Evolutionary conservation across 2,888 invertebrate genomes (phyloP).

Genomic region (Dasysyrphus albostriatus): DNA sequence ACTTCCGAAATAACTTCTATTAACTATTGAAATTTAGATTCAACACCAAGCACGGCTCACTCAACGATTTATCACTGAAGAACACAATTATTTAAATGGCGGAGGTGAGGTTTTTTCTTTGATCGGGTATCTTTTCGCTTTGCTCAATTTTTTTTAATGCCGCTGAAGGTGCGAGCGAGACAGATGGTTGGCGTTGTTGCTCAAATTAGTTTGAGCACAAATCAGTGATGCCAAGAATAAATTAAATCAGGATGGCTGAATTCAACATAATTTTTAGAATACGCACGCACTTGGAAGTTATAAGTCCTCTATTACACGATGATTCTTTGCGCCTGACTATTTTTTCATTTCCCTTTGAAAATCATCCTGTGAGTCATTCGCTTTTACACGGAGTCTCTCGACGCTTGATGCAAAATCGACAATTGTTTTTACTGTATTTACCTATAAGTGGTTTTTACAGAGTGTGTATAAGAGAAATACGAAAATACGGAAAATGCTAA

Average conservation of each 20-base stretch:
- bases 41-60: conserved; percentile 55
- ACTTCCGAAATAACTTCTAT: conserved; percentile 66
- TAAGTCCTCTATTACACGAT: no score
- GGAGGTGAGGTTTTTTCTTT: conserved; percentile 69
- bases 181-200: conserved; percentile 66
- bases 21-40: conserved; percentile 62
- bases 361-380: no score
- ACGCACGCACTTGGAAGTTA: neutral
- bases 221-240: conserved; percentile 41
- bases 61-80: conserved; percentile 73
- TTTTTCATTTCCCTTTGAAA: no score
- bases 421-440: no score
- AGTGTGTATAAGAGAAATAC: no score
- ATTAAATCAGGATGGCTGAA: neutral
- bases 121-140: conserved; percentile 45
- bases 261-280: neutral
- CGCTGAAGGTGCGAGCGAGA: conserved; percentile 60
- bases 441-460: no score
- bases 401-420: no score
- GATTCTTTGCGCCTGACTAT: no score
- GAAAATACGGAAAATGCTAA: no score
- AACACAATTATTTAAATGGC: conserved; percentile 77
- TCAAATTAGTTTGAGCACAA: conserved; percentile 30
- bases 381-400: no score
- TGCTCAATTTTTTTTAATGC: conserved; percentile 51